Evolutionary conservation across 2,113 vertebrate genomes (phyloP), one percentile per base, ranked within the genome.

Genomic region (Vimba vimba): DNA sequence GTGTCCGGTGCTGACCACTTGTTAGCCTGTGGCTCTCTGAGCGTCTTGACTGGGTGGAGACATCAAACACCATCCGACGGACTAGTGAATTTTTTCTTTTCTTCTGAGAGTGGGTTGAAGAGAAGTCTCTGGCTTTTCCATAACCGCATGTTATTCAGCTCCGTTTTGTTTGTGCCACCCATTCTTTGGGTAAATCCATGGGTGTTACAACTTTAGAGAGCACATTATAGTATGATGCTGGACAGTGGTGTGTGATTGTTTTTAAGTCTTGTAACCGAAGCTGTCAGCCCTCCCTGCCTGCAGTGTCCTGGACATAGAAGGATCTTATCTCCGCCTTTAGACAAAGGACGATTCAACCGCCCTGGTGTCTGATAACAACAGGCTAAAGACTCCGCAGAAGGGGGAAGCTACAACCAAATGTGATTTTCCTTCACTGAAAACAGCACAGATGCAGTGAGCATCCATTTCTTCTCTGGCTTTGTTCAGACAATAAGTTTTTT

Each of bases 311-410:
- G 75, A 85, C 30, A 88, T 64, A 57, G 79, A 85, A 60, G 84
- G 91, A 92, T 88, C 85, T 85, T 90, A 92, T 91, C 87, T 89
- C 33, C 77, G 76, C 17, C 83, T 86, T 62, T 60, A 87, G 89
- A 91, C 90, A 89, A 93, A 91, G 83, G 76, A 84, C 83, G 69
- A 88, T 90, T 91, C 88, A 85, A 82, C 79, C 62, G 50, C 77
- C 80, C 33, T 39, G 84, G 85, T 93, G 84, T 89, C 85, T 91
- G 86, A 91, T 92, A 89, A 89, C 87, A 89, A 91, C 91, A 75
- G 71, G 84, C 86, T 86, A 36, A 60, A 87, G 85, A 83, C 87
- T 87, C 88, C 87, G 87, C 88, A 80, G 69, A 91, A 73, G 86
- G 85, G 76, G 78, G 91, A 91, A 91, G 84, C 83, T 87, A 62